A percentile compares a stretch with the other conserved stretches of the same genome.
Evolutionary conservation across 1,140 invertebrate species (phyloP).

Genomic region (Drosophila pectinifera): DNA sequence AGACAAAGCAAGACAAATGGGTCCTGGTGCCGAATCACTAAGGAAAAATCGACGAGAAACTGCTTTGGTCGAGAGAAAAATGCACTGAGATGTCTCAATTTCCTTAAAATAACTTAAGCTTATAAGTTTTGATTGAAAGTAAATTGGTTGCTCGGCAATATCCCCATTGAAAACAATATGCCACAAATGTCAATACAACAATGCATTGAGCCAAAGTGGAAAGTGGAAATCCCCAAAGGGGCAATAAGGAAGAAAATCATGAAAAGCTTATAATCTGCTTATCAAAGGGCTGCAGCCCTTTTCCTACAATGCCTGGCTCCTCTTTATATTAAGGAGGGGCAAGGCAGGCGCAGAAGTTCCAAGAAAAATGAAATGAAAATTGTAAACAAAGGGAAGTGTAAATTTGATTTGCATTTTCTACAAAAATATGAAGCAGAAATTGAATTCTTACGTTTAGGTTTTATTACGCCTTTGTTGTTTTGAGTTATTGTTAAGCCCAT

Average conservation of each 20-base stretch:
- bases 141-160: conserved; percentile 17
- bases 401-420: conserved; percentile 71
- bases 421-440: conserved; percentile 55
- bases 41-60: conserved; percentile 13
- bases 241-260: conserved; percentile 49
- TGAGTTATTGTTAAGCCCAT: conserved; percentile 4
- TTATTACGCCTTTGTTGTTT: conserved; percentile 14
- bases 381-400: conserved; percentile 65
- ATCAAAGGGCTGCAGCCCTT: conserved; percentile 57
- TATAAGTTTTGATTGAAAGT: conserved; percentile 1
- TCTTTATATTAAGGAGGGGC: neutral
- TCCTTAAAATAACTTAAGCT: conserved; percentile 6
- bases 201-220: conserved; percentile 18
- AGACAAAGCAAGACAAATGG: conserved; percentile 76
- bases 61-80: conserved; percentile 6
- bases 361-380: conserved; percentile 47
- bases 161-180: conserved; percentile 58
- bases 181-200: conserved; percentile 62
- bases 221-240: conserved; percentile 46
- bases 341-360: conserved; percentile 16
- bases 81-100: neutral
- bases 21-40: conserved; percentile 10
- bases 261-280: conserved; percentile 72
- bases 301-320: neutral
- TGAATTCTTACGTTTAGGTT: conserved; percentile 34